Evolutionary conservation across 2,888 invertebrate genomes (phyloP).

Genomic region (Clusia tigrina): DNA sequence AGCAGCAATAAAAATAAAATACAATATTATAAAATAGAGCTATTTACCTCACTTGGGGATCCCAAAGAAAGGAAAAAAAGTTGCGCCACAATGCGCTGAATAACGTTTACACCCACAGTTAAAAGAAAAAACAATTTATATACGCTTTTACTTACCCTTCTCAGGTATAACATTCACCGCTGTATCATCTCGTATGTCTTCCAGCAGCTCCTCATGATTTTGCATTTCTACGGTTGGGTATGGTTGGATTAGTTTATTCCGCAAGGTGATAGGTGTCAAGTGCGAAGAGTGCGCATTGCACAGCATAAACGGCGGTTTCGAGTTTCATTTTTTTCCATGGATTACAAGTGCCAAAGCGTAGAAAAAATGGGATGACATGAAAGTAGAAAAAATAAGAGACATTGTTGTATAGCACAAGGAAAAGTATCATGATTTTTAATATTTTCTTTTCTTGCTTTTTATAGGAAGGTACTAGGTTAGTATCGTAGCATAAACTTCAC

Average conservation of each 20-base stretch:
- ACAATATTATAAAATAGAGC: too few species aligned
- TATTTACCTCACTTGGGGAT: too few species aligned
- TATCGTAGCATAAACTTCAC: too few species aligned
- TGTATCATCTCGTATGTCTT: conserved; percentile 64
- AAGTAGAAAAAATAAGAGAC: neutral
- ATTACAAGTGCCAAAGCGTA: neutral
- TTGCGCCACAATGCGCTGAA: too few species aligned
- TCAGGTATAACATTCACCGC: conserved; percentile 62
- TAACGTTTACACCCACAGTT: neutral
- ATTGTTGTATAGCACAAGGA: neutral
- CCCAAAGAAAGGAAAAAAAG: too few species aligned
- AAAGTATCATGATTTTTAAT: too few species aligned
- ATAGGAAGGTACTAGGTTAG: neutral
- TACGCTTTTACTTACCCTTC: conserved; percentile 57
- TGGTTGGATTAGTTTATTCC: neutral
- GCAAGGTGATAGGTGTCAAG: neutral
- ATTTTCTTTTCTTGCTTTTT: neutral
- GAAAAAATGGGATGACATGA: neutral
- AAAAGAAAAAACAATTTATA: neutral
- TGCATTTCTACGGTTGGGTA: conserved; percentile 51
- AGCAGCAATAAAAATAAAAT: too few species aligned
- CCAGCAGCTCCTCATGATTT: conserved; percentile 63
- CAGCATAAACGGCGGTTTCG: neutral
- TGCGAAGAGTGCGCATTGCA: neutral
- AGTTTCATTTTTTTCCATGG: neutral